Base-by-base conservation (phyloP, 1,140 invertebrate genomes). In the Aphis craccivora region DNA sequence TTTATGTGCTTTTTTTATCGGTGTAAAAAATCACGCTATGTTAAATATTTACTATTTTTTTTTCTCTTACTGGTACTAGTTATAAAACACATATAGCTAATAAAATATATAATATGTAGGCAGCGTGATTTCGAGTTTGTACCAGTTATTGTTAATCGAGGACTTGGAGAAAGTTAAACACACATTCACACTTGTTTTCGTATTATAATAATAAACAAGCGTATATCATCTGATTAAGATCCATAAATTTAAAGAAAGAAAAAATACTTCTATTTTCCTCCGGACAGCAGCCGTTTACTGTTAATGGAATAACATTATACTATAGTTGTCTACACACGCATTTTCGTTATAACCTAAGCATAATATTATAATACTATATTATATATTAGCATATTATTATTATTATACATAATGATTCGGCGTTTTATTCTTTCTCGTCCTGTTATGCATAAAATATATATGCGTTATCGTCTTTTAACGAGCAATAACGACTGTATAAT, bases 131-230 rank as follows among this genome's bases (percentile, higher is more conserved):
- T 90, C 88, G 88, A 90, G 88, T 60, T 90, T 90, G 55, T 40
- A 60, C 89, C 30, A 67, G 35, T 67, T 88, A n/a, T 88, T 40
- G 53, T 60, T 40, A 90, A 90, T 90, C 30, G 89, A 67, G 43
- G 89, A 90, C 89, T 90, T 67, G 53, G 89, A 90, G 89, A 90
- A 90, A 90, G 89, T 90, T n/a, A n/a, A 53, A 53, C 43, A 45
- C 22, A 60, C 14, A n/a, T 76, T n/a, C 30, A 60, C 67, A 90
- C 55, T 45, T 43, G 89, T 90, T 90, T 90, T 60, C 89, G 9
- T 45, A 67, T 43, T 43, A 43, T 90, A 43, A 90, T 20, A 14
- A 67, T 67, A n/a, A 90, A n/a, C 60, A 14, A 14, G 60, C 60
- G 30, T 18, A 51, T 40, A 45, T 5, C 37, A 25, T 67, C 7